Conservation (phyloP, 2,797 vertebrate species). For the Poliocrania exsul region DNA sequence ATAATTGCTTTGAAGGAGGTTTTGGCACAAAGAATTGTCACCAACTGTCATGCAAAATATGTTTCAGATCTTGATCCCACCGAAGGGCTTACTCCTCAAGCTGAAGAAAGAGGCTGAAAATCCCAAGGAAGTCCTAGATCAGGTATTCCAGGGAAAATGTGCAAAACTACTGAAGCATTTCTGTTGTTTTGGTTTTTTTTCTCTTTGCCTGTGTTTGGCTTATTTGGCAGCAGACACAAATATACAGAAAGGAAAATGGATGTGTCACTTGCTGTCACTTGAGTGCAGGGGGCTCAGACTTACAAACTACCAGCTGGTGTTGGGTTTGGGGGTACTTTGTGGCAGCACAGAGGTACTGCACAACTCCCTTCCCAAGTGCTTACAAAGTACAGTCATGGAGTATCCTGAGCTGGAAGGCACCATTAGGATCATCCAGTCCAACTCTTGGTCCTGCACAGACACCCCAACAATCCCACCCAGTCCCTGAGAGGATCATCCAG, state of each 20-base stretch:
- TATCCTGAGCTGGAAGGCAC: not conserved
- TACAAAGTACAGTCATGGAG: not conserved
- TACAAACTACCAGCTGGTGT: not conserved
- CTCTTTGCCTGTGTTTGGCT: not conserved
- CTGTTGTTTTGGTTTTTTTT: not conserved
- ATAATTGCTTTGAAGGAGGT: not conserved
- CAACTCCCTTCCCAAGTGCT: not conserved
- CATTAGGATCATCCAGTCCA: not conserved
- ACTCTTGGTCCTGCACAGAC: accelerated
- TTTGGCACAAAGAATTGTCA: not conserved
- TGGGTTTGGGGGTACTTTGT: accelerated
- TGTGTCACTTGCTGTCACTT: not conserved
- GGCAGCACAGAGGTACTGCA: not conserved
- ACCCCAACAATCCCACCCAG: accelerated
- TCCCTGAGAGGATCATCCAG: accelerated
- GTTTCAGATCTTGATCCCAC: slow-evolving; percentile 94
- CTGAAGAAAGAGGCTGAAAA: slow-evolving; percentile 96
- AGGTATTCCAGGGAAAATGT: slow-evolving; percentile 79
- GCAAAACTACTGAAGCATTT: not conserved
- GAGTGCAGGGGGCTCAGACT: too few relatives aligned
- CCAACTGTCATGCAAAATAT: not conserved
- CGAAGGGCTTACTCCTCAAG: slow-evolving; percentile 92
- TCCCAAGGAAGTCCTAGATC: slow-evolving; percentile 94
- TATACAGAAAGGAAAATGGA: not conserved
- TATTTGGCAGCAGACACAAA: not conserved